A percentile compares a stretch with the other conserved stretches of the same genome.
These are phyloP conservation scores for Macrotrachela quadricornifera DNA, from an alignment of 1,140 invertebrate genomes.

Conservation along the genomic window DNA sequence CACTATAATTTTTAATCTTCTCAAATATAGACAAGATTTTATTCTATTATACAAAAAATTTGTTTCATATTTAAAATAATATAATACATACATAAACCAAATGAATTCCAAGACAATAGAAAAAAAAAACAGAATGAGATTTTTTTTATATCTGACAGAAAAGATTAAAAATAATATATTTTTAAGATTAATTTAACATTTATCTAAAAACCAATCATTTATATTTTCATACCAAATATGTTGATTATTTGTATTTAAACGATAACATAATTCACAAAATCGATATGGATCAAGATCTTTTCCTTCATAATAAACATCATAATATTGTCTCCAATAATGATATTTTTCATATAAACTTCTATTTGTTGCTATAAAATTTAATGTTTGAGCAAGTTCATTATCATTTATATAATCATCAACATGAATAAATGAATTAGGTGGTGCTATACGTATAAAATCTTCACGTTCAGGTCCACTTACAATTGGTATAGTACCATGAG, in stretches of 20 bases:
- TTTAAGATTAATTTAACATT: neutral
- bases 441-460: neutral
- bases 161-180: too few relatives aligned
- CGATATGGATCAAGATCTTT: neutral
- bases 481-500: neutral
- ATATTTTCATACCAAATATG: neutral
- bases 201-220: neutral
- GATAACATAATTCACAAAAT: constrained; percentile 4
- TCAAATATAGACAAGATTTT: too few relatives aligned
- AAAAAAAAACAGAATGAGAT: too few relatives aligned
- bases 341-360: neutral
- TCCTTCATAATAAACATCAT: neutral
- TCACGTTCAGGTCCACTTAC: neutral
- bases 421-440: constrained; percentile 4
- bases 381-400: neutral
- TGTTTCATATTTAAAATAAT: too few relatives aligned
- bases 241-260: neutral
- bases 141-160: too few relatives aligned
- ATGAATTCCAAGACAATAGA: too few relatives aligned
- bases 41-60: too few relatives aligned
- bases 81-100: too few relatives aligned
- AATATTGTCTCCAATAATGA: neutral
- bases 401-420: constrained; percentile 2
- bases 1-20: too few relatives aligned
- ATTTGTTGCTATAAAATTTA: neutral